These are phyloP conservation scores for Nowickia ferox DNA, from an alignment of 2,888 invertebrate genomes.

Conservation along the genomic window DNA sequence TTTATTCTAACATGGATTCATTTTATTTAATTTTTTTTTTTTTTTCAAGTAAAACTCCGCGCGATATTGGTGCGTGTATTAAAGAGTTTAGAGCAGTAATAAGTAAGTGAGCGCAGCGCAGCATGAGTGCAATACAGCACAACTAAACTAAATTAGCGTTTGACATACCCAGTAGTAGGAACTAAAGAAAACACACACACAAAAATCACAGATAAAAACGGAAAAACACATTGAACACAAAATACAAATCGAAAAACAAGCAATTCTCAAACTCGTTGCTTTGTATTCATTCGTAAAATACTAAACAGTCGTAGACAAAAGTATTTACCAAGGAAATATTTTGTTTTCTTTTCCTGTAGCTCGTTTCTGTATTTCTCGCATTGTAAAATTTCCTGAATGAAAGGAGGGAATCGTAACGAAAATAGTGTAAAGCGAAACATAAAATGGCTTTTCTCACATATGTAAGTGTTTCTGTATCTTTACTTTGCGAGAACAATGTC, in stretches of 20 bases:
- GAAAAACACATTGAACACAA: constrained; percentile 47
- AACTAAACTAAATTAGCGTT: constrained; percentile 66
- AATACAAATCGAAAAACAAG: constrained; percentile 15
- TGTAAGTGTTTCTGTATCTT: too few species aligned
- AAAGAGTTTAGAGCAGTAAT: constrained; percentile 60
- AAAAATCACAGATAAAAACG: constrained; percentile 22
- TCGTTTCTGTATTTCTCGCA: too few species aligned
- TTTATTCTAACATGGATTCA: constrained; percentile 2
- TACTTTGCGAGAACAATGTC: too few species aligned
- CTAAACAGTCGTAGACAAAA: not conserved
- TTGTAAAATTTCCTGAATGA: too few species aligned
- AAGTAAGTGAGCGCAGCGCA: constrained; percentile 60
- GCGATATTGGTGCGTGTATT: constrained; percentile 63
- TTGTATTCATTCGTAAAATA: constrained; percentile 38
- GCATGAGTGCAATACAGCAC: constrained; percentile 69
- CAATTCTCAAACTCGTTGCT: constrained; percentile 55
- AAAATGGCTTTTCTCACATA: too few species aligned
- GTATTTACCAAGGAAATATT: too few species aligned
- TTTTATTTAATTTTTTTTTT: constrained; percentile 3
- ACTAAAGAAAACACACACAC: constrained; percentile 24
- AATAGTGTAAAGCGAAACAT: too few species aligned
- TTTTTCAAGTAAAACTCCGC: constrained; percentile 55
- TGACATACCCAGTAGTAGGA: constrained; percentile 45
- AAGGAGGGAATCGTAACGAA: too few species aligned
- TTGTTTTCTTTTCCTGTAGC: too few species aligned